Base-by-base conservation (phyloP, 2,888 invertebrate species). In the Agrochola litura region DNA sequence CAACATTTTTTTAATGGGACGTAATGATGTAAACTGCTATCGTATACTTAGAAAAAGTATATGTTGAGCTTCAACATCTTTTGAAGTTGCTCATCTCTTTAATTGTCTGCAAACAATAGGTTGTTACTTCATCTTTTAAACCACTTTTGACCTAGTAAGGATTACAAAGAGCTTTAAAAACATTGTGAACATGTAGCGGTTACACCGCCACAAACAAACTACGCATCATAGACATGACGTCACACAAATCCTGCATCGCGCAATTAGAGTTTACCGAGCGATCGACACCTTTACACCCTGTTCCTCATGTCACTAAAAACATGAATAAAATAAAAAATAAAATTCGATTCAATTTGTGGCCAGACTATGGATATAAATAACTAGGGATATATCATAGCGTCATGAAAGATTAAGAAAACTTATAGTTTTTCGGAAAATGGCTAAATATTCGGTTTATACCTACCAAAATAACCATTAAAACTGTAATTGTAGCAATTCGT, bases 401-500 rank as follows among this genome's bases (percentile, higher is more conserved):
- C 3, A 6, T 46, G 3, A 46, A 54, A 37, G 1, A n/a, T 61
- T 14, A 10, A 9, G 3, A 41, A n/a, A 43, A 14, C 2, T 3
- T 58, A 1, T 0, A 43, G 22, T 14, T 43, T 43, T 58, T 5
- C 9, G 1, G 19, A 58, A 41, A 49, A 30, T 58, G n/a, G 9
- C 41, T 6, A 37, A 25, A 25, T 0, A 54, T 46, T 41, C 8
- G 14, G 25, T 37, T 6, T 6, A 19, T 19, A 80, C 70, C 43
- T 46, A 79, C 9, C 3, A 37, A 67, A 16, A 41, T 3, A 49
- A 49, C 46, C 67, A 63, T 41, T 60, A 64, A 73, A 69, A 70
- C 63, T 67, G 12, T 84, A 81, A 73, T 76, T 76, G 81, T 86
- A 73, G 81, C 76, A 83, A 85, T 83, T 81, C 65, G 79, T 82